Percentiles rank a stretch among this genome's conserved stretches.
phyloP scores from a whole-genome alignment of 2,113 vertebrate species.

The Columba janthina region DNA sequence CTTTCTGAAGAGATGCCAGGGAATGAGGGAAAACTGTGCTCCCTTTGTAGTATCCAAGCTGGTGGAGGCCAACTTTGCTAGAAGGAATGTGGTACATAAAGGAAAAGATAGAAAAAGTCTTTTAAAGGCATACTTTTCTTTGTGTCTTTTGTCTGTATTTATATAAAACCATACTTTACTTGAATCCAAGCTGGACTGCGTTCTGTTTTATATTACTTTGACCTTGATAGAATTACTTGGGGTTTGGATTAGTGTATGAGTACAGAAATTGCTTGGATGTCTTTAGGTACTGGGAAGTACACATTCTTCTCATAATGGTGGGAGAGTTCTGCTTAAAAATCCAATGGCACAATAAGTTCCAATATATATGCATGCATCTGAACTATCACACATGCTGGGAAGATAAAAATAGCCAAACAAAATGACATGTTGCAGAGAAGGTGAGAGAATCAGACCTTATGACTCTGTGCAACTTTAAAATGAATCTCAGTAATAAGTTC shows the following conservation, averaged over 20 bases:
- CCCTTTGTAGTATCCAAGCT: not conserved
- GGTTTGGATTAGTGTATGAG: conserved; percentile 27
- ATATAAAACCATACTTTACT: not conserved
- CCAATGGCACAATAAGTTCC: conserved; percentile 51
- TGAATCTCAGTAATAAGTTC: conserved; percentile 66
- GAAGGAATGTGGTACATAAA: not conserved
- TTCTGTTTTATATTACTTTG: conserved; percentile 42
- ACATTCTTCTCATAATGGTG: conserved; percentile 35
- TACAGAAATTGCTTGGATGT: conserved; percentile 30
- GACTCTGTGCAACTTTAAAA: conserved; percentile 54
- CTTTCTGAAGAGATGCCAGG: not conserved
- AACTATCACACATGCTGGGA: conserved; percentile 26
- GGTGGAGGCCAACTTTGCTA: not conserved
- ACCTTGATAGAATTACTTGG: conserved; percentile 38
- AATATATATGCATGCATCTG: conserved; percentile 64
- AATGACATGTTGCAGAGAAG: conserved; percentile 15
- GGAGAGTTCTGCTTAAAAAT: conserved; percentile 62
- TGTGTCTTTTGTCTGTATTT: not conserved
- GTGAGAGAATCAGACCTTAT: conserved; percentile 47
- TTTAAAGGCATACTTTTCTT: not conserved
- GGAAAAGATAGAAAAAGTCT: not conserved
- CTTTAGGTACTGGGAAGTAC: conserved; percentile 35
- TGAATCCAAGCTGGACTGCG: not conserved
- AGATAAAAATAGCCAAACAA: conserved; percentile 47
- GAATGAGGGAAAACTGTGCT: not conserved